These are phyloP conservation scores for Phymatocera aterrima DNA, from an alignment of 2,888 invertebrate species.

Conservation along the genomic window DNA sequence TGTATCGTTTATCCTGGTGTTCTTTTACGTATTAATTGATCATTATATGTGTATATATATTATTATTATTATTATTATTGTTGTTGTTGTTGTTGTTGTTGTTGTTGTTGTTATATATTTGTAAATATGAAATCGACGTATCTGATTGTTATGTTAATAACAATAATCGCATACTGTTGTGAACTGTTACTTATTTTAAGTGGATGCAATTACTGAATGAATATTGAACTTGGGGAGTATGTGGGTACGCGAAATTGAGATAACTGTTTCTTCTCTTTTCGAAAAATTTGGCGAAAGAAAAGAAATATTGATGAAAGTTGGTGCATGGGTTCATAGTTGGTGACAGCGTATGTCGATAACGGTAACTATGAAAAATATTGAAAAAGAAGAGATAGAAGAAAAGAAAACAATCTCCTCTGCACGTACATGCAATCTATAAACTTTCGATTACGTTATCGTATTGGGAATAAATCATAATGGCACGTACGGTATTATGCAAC, in stretches of 20 bases:
- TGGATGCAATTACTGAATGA: conserved; percentile 8
- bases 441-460: conserved; percentile 33
- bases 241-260: too few relatives aligned
- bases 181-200: background rate
- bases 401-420: background rate
- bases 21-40: conserved; percentile 29
- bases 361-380: background rate
- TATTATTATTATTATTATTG: background rate
- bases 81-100: background rate
- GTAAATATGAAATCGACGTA: background rate
- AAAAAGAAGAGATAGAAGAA: background rate
- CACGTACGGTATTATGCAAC: conserved; percentile 35
- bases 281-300: too few relatives aligned
- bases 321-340: too few relatives aligned
- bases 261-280: too few relatives aligned
- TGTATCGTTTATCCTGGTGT: conserved; percentile 20
- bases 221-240: too few relatives aligned
- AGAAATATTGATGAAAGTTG: too few relatives aligned
- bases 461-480: conserved; percentile 32
- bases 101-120: too few relatives aligned
- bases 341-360: too few relatives aligned
- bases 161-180: background rate
- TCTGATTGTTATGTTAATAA: background rate
- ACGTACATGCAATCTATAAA: background rate
- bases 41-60: background rate